Evolutionary conservation across 1,140 invertebrate genomes (phyloP).

Genomic region (Neoseiulus cucumeris): DNA sequence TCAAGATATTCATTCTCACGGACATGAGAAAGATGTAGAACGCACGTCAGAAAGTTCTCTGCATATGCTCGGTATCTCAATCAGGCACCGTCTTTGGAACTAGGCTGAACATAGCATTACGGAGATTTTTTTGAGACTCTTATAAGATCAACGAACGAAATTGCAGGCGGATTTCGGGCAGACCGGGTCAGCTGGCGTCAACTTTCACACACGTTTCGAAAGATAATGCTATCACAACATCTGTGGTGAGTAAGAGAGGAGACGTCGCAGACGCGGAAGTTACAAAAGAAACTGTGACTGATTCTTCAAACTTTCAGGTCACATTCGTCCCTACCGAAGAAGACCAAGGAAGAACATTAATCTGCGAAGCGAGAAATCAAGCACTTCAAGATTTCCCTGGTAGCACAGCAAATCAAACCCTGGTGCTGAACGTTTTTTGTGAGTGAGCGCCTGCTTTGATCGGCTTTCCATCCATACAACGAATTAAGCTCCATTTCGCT

Average conservation of each 20-base stretch:
- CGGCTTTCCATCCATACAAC: neutral
- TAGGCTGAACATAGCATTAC: no score
- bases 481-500: neutral
- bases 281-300: neutral
- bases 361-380: constrained; percentile 3
- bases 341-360: neutral
- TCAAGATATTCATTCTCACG: neutral
- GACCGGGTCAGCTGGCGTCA: neutral
- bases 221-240: constrained; percentile 5
- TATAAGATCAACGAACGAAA: no score
- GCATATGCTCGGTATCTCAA: no score
- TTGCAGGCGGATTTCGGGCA: neutral
- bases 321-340: constrained; percentile 4
- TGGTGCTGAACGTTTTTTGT: constrained; percentile 4
- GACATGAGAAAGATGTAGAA: no score
- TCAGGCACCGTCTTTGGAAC: no score
- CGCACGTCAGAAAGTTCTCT: no score
- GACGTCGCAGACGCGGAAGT: neutral
- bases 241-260: neutral
- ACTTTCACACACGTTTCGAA: constrained; percentile 7
- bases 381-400: constrained; percentile 4
- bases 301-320: neutral
- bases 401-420: neutral
- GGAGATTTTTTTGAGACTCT: no score
- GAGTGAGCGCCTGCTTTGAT: no score